These are phyloP conservation scores for Argyra leucocephala DNA, from an alignment of 2,888 invertebrate genomes.

Conservation along the genomic window DNA sequence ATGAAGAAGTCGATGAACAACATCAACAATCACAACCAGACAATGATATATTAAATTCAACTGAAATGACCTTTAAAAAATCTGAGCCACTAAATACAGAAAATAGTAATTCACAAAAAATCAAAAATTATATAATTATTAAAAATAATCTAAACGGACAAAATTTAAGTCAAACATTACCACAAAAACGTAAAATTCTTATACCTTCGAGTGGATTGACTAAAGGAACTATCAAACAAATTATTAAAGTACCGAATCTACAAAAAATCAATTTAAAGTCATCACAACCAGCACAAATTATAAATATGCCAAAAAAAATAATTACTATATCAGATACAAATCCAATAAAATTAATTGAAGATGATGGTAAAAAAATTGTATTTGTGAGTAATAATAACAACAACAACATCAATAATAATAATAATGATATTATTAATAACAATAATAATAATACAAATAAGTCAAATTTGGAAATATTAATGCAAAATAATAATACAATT, in stretches of 20 bases:
- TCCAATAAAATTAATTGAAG: not conserved
- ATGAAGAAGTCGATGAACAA: not conserved
- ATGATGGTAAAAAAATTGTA: not conserved
- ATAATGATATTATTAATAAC: not conserved
- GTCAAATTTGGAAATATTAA: no score
- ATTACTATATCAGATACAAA: not conserved
- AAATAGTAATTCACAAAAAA: not conserved
- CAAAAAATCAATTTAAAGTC: not conserved
- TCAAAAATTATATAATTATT: not conserved
- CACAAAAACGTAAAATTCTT: not conserved
- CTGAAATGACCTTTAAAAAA: not conserved
- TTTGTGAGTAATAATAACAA: not conserved
- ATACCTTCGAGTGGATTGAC: not conserved
- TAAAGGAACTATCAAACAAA: not conserved
- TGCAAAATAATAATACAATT: not conserved
- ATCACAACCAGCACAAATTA: not conserved
- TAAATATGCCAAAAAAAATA: not conserved
- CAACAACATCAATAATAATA: no score
- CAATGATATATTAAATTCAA: not conserved
- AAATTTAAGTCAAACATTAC: not conserved
- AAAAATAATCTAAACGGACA: not conserved
- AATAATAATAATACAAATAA: not conserved
- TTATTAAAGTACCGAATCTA: not conserved
- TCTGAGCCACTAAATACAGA: not conserved
- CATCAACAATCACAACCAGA: not conserved